Conservation (phyloP, 2,797 vertebrate species). For the Microchirus variegatus region DNA sequence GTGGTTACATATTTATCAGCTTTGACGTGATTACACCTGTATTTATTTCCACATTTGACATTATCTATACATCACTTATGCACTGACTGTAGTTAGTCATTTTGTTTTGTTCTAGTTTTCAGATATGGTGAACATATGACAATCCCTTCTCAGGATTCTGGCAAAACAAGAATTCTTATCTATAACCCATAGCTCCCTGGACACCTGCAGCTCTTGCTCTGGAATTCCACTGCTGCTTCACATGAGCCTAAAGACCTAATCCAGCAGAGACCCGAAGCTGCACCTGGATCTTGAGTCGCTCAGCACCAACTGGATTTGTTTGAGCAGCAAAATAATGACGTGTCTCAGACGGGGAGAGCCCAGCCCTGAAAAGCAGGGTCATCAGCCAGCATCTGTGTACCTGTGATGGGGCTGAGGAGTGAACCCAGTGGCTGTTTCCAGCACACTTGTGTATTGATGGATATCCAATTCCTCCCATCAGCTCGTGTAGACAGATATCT, state of each 20-base stretch:
- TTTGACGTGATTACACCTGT: background rate
- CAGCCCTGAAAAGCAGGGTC: conserved; percentile 70
- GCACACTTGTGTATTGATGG: conserved; percentile 53
- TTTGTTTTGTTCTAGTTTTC: conserved; percentile 24
- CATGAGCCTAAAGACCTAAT: conserved; percentile 48
- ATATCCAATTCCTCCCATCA: conserved; percentile 41
- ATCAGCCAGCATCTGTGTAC: conserved; percentile 52
- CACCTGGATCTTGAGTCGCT: conserved; percentile 5
- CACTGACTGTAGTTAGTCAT: no score
- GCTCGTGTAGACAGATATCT: conserved; percentile 44
- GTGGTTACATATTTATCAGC: background rate
- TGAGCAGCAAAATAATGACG: conserved; percentile 69
- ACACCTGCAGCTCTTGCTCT: conserved; percentile 31
- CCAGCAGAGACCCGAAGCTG: conserved; percentile 23
- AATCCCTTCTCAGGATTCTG: conserved; percentile 25
- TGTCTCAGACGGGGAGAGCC: conserved; percentile 62
- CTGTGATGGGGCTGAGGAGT: conserved; percentile 64
- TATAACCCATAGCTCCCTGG: conserved; percentile 36
- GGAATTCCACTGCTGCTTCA: conserved; percentile 29
- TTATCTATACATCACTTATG: background rate
- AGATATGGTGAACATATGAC: conserved; percentile 48
- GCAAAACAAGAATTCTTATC: conserved; percentile 21
- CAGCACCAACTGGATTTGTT: conserved; percentile 36
- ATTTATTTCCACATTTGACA: background rate
- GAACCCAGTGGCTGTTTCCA: conserved; percentile 51